Percentiles rank a stretch among this genome's conserved stretches.
Conservation (phyloP, 2,797 vertebrate genomes). For the Pipistrellus kuhlii region DNA sequence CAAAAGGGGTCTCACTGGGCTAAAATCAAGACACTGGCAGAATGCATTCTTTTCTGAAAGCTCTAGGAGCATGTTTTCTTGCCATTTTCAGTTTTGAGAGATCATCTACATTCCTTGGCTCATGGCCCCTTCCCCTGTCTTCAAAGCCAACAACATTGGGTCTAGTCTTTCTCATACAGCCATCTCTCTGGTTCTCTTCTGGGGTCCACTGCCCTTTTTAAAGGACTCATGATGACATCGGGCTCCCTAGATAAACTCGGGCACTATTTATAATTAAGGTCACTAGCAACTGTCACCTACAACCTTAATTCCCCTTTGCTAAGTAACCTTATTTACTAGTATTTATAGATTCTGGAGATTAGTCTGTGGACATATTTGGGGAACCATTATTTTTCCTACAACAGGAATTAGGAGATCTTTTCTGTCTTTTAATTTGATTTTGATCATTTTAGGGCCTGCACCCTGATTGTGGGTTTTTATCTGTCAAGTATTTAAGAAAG, state of each 20-base stretch:
- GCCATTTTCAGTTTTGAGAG: background rate
- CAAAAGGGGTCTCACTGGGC: background rate
- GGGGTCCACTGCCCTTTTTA: background rate
- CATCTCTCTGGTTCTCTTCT: background rate
- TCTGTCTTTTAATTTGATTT: slow-evolving; percentile 40
- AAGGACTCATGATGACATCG: background rate
- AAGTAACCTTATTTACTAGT: background rate
- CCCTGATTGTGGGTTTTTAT: slow-evolving; percentile 17
- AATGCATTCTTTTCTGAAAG: background rate
- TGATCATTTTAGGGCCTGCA: background rate
- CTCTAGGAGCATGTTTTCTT: background rate
- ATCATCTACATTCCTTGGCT: background rate
- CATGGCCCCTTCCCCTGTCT: background rate
- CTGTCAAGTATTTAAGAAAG: slow-evolving; percentile 48
- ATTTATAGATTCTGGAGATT: background rate
- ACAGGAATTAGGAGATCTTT: background rate
- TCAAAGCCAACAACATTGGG: background rate
- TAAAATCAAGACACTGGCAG: slow-evolving; percentile 2
- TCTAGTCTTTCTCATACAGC: background rate
- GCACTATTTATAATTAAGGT: background rate
- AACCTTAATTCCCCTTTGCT: slow-evolving; percentile 5
- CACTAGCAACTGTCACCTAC: background rate
- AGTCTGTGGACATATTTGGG: background rate
- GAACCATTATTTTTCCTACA: background rate
- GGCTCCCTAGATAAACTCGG: background rate